These are phyloP conservation scores for Heliconius congener DNA, from an alignment of 1,140 invertebrate species.

Conservation along the genomic window DNA sequence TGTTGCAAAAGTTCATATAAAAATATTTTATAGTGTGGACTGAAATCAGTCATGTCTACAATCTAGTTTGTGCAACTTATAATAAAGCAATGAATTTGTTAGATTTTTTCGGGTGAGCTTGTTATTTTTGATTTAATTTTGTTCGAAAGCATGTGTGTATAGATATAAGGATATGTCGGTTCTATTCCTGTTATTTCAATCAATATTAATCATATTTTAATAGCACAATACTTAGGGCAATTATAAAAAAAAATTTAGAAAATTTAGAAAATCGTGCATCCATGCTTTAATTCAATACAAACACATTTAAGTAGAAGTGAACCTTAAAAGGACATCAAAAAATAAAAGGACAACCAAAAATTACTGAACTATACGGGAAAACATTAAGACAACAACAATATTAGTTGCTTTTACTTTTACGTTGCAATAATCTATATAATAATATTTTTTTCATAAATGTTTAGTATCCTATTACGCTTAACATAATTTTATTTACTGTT, in stretches of 20 bases:
- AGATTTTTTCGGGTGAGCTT: neutral
- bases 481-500: too few species aligned
- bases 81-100: neutral
- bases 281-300: too few species aligned
- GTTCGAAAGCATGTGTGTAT: too few species aligned
- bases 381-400: too few species aligned
- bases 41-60: neutral
- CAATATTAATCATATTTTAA: neutral
- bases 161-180: neutral
- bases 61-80: neutral
- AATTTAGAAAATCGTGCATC: neutral
- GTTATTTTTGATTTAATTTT: neutral
- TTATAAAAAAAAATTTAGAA: neutral
- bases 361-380: too few species aligned
- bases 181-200: neutral
- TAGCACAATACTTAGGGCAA: neutral
- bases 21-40: neutral
- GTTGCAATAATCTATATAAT: too few species aligned
- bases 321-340: too few species aligned
- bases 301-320: too few species aligned
- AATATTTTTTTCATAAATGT: too few species aligned
- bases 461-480: too few species aligned
- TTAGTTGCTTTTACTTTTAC: too few species aligned
- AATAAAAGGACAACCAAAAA: too few species aligned
- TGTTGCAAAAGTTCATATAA: neutral